Percentiles rank a stretch among this genome's conserved stretches.
These are phyloP conservation scores for Sylvicola cinctus DNA, from an alignment of 2,888 invertebrate species.

Conservation along the genomic window DNA sequence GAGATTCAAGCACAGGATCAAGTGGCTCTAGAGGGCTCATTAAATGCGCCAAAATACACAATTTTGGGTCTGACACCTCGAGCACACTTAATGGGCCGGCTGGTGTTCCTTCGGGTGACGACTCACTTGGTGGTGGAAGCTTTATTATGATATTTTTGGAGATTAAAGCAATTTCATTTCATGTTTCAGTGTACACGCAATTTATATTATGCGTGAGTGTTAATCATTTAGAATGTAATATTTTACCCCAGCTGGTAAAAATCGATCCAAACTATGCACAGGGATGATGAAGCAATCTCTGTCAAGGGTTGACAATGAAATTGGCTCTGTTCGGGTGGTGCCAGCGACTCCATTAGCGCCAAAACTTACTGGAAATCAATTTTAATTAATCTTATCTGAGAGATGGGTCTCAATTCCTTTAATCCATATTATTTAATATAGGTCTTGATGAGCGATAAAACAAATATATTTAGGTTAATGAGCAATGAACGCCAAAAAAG, in stretches of 20 bases:
- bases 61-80: slow-evolving; percentile 74
- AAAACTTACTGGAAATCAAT: slow-evolving; percentile 18
- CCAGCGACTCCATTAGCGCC: slow-evolving; percentile 7
- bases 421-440: no score
- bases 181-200: background rate
- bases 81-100: slow-evolving; percentile 45
- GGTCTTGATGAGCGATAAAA: no score
- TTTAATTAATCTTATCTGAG: no score
- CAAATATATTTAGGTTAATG: no score
- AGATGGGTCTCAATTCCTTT: no score
- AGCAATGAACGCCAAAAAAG: no score
- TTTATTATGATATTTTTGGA: slow-evolving; percentile 14
- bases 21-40: slow-evolving; percentile 77
- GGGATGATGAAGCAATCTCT: slow-evolving; percentile 88
- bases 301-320: slow-evolving; percentile 62
- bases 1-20: slow-evolving; percentile 69
- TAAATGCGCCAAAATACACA: slow-evolving; percentile 69
- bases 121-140: slow-evolving; percentile 42
- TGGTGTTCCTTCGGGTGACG: slow-evolving; percentile 28
- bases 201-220: background rate
- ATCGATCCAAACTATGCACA: slow-evolving; percentile 67
- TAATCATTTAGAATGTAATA: background rate
- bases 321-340: slow-evolving; percentile 34
- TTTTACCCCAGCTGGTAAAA: slow-evolving; percentile 66
- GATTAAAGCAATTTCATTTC: slow-evolving; percentile 1